These are phyloP conservation scores for Andrena marginata DNA, from an alignment of 2,888 invertebrate species.

Conservation along the genomic window DNA sequence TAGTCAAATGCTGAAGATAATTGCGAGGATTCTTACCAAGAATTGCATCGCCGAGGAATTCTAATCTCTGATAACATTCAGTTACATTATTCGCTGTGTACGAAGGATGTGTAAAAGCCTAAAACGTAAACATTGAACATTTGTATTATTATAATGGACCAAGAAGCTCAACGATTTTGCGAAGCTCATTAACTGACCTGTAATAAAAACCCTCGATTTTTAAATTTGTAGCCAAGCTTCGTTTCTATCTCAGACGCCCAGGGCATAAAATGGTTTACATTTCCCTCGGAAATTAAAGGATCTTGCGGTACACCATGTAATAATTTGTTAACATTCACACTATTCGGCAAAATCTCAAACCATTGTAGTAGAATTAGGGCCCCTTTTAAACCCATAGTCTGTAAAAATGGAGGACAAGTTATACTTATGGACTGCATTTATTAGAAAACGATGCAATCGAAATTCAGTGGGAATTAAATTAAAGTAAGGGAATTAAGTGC, in stretches of 20 bases:
- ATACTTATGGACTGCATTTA: not conserved
- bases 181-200: conserved; percentile 89
- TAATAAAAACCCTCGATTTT: conserved; percentile 92
- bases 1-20: not conserved
- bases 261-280: conserved; percentile 83
- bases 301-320: conserved; percentile 70
- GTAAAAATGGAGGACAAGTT: conserved; percentile 56
- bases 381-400: conserved; percentile 86
- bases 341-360: conserved; percentile 88
- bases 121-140: conserved; percentile 35
- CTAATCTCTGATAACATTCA: conserved; percentile 91
- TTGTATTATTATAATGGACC: not conserved
- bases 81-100: conserved; percentile 93
- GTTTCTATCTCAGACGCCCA: conserved; percentile 86
- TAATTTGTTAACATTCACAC: conserved; percentile 81
- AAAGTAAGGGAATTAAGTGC: not conserved
- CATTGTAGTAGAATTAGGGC: conserved; percentile 88
- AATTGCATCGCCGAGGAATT: conserved; percentile 69
- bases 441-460: not conserved
- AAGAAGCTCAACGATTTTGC: not conserved
- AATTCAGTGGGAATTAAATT: not conserved
- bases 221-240: conserved; percentile 91
- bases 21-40: conserved; percentile 51
- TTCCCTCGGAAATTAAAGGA: conserved; percentile 53
- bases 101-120: conserved; percentile 97